Evolutionary conservation across 2,888 invertebrate genomes (phyloP).

Genomic region (Metallyticus violacea): DNA sequence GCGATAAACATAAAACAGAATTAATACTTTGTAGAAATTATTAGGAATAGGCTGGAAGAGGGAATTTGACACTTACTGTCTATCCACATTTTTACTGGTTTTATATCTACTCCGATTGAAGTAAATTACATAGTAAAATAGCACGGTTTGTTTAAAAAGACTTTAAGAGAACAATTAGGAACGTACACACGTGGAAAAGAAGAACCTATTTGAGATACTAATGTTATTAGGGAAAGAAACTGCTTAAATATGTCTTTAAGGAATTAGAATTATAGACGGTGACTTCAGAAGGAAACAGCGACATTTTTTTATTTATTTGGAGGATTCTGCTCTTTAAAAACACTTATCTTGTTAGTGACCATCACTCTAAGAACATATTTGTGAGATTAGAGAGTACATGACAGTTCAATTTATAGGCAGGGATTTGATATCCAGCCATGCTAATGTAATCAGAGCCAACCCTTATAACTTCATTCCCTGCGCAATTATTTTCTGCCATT

Average conservation of each 20-base stretch:
- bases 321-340: neutral
- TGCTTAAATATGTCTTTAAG: neutral
- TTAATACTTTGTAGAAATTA: too few species aligned
- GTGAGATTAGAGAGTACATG: neutral
- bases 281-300: neutral
- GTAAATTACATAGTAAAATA: neutral
- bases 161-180: neutral
- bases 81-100: neutral
- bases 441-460: neutral
- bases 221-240: neutral
- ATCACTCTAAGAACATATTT: too few species aligned
- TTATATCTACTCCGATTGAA: neutral
- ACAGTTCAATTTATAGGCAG: neutral
- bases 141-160: neutral
- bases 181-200: neutral
- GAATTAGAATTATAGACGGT: neutral
- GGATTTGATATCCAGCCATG: neutral
- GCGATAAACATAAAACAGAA: too few species aligned
- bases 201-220: neutral
- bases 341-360: neutral
- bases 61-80: neutral
- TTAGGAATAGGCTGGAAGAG: neutral
- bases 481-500: neutral
- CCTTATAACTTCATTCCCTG: neutral
- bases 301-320: neutral